Base-by-base conservation (phyloP, 30 jellyfish, hydroid and myxozoan species). In the Aurelia sp. region DNA sequence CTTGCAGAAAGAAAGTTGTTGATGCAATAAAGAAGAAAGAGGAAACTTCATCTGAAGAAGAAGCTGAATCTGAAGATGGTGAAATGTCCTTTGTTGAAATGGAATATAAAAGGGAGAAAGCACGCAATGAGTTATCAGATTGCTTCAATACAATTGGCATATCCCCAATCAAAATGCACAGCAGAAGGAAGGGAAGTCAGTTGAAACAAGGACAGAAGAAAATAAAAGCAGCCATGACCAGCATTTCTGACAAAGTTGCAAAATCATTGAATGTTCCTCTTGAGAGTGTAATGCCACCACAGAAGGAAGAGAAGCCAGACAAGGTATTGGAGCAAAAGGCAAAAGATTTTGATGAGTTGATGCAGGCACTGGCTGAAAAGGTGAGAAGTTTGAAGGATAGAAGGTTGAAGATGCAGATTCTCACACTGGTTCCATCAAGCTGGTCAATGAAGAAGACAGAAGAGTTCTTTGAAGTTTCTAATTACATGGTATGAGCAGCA, bases 401-500 rank as follows among this genome's bases (percentile, higher is more conserved):
- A 73, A 51, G 38, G n/a, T 71, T 20, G 20, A 48, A 53, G 74
- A 53, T 75, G 31, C 80, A 79, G 89, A 48, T 79, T 21, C 59
- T 75, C 30, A 75, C 86, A 5, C 62, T 75, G 17, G 86, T 64
- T 15, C 86, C 86, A 75, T 72, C 73, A 50, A 35, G 60, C 4
- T 75, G 86, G 86, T 75, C 74, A 20, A 17, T 75, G 8, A 17
- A 16, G 27, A 57, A 51, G 17, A 51, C 52, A 44, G 33, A 24
- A 57, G 59, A 75, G n/a, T 51, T 50, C 38, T 50, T 75, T 79
- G 12, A 63, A 19, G 80, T 48, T 40, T n/a, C 80, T 19, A 48
- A 63, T n/a, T 82, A 82, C 81, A 52, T 82, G 72, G 87, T 69
- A 35, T 0, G 72, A 67, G 47, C 55, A 21, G 92, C 92, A 70